phyloP scores from a whole-genome alignment of 2,797 vertebrate genomes.

The Gobio occitaniae region DNA sequence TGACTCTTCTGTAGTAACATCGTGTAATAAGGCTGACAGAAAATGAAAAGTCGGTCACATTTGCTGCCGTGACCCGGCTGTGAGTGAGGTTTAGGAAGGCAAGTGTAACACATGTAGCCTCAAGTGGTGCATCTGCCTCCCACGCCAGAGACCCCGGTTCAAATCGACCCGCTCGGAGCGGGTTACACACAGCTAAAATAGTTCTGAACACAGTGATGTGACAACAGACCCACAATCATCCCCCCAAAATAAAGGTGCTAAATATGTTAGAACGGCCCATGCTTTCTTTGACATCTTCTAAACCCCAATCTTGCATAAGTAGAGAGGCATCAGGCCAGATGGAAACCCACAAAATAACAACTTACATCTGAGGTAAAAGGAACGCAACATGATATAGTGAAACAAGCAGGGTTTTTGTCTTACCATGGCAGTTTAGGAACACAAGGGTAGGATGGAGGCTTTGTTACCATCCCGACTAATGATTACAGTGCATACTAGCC shows the following conservation, averaged over 20 bases:
- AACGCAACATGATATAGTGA: constrained; percentile 25
- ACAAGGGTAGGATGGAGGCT: constrained; percentile 26
- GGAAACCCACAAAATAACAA: constrained; percentile 59
- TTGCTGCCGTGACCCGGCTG: no score
- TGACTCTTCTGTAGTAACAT: no score
- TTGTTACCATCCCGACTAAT: constrained; percentile 54
- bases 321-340: constrained; percentile 58
- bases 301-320: constrained; percentile 23
- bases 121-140: no score
- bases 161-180: no score
- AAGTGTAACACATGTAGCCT: no score
- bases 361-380: constrained; percentile 13
- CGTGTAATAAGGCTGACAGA: no score
- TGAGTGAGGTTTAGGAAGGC: no score
- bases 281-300: constrained; percentile 36
- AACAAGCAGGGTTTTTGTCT: constrained; percentile 32
- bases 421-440: constrained; percentile 50
- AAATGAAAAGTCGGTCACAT: no score
- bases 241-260: not conserved
- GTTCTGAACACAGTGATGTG: not conserved
- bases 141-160: no score
- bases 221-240: not conserved
- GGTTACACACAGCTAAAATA: not conserved
- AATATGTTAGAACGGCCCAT: not conserved
- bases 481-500: constrained; percentile 32